A percentile compares a stretch with the other conserved stretches of the same genome.
Evolutionary conservation across 2,888 invertebrate genomes (phyloP).

Genomic region (Allophyes oxyacanthae): DNA sequence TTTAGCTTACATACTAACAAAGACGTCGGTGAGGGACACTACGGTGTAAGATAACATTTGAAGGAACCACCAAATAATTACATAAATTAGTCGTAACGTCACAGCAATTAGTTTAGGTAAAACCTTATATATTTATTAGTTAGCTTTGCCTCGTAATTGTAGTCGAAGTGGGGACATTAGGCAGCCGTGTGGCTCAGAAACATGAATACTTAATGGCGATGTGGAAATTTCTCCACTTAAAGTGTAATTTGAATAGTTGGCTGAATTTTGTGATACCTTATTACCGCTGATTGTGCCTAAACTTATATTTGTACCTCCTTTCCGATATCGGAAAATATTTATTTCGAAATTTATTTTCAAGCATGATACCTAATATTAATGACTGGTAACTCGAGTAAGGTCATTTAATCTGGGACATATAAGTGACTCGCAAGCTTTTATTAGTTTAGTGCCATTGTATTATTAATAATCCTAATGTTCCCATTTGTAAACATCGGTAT

Average conservation of each 20-base stretch:
- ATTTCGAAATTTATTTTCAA: too few relatives aligned
- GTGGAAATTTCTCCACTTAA: conserved; percentile 61
- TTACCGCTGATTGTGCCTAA: conserved; percentile 16
- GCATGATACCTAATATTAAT: too few relatives aligned
- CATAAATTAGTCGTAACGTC: conserved; percentile 67
- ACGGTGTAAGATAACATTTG: conserved; percentile 86
- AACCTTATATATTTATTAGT: conserved; percentile 50
- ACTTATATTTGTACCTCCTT: background rate
- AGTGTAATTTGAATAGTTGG: conserved; percentile 62
- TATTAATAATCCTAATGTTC: conserved; percentile 9
- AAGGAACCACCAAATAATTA: conserved; percentile 68
- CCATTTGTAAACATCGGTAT: conserved; percentile 4
- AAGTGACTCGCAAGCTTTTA: background rate
- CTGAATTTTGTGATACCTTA: conserved; percentile 38
- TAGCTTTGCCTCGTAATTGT: conserved; percentile 43
- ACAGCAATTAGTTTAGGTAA: conserved; percentile 81
- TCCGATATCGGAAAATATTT: background rate
- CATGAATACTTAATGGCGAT: conserved; percentile 61
- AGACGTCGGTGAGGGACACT: conserved; percentile 79
- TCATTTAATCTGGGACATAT: background rate
- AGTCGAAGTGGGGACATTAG: conserved; percentile 54
- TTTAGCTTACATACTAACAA: conserved; percentile 87
- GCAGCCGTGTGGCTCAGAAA: conserved; percentile 49
- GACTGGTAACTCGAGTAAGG: too few relatives aligned
- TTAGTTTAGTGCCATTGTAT: conserved; percentile 3